These are phyloP conservation scores for Azorinus chamasolen DNA, from an alignment of 2,888 invertebrate genomes.

Conservation along the genomic window DNA sequence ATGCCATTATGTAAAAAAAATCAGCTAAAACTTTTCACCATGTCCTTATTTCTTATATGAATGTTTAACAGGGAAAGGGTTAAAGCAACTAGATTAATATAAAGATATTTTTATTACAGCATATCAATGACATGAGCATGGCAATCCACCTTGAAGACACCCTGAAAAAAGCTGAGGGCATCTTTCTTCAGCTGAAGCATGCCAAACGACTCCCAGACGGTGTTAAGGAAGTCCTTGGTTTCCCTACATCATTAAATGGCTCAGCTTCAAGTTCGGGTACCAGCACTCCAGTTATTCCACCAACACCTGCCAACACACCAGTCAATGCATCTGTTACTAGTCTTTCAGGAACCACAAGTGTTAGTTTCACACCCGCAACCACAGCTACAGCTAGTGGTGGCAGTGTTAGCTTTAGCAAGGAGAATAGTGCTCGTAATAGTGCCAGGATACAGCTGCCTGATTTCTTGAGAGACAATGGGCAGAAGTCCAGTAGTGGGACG, in stretches of 20 bases:
- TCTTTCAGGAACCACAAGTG: neutral
- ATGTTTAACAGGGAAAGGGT: too few relatives aligned
- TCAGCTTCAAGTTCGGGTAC: constrained; percentile 66
- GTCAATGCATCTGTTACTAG: constrained; percentile 25
- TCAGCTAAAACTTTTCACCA: too few relatives aligned
- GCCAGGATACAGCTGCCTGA: constrained; percentile 57
- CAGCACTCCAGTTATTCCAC: constrained; percentile 62
- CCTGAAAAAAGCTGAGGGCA: constrained; percentile 95
- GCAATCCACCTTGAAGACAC: constrained; percentile 94
- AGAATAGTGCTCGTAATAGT: constrained; percentile 44
- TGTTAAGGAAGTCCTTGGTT: constrained; percentile 82
- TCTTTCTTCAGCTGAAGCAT: constrained; percentile 92
- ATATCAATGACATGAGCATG: constrained; percentile 97
- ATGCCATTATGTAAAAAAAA: too few relatives aligned
- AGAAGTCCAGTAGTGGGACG: constrained; percentile 66
- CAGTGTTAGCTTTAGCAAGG: constrained; percentile 39
- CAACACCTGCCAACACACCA: constrained; percentile 56
- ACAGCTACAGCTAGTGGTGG: constrained; percentile 1
- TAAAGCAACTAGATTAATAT: too few relatives aligned
- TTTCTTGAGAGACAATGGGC: constrained; percentile 60
- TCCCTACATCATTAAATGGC: constrained; percentile 58
- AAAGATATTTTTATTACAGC: constrained; percentile 89
- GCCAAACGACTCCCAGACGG: constrained; percentile 81
- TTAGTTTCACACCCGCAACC: neutral
- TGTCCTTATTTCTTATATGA: too few relatives aligned